Evolutionary conservation across 2,888 invertebrate species (phyloP).

Genomic region (Orgyia antiqua): DNA sequence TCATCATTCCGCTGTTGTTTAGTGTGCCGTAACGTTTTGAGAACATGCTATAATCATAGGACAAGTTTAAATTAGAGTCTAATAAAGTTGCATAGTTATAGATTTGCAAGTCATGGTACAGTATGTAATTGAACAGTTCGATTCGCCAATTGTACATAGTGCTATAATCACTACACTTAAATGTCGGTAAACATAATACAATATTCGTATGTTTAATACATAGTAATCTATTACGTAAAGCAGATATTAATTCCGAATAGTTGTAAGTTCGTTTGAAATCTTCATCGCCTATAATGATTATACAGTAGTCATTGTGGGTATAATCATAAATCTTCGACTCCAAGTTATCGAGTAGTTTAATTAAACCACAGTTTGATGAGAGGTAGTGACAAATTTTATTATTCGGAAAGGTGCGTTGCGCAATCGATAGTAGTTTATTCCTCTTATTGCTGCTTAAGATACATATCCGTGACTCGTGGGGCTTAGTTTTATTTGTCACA

Average conservation of each 20-base stretch:
- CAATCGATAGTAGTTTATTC: background rate
- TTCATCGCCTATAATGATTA: background rate
- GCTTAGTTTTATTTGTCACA: background rate
- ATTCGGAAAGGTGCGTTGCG: background rate
- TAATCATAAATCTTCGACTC: background rate
- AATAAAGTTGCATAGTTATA: conserved; percentile 1
- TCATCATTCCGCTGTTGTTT: conserved; percentile 1
- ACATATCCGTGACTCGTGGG: background rate
- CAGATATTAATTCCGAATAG: background rate
- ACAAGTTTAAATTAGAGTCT: conserved; percentile 1
- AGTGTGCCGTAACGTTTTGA: too few species aligned
- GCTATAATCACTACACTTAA: too few species aligned
- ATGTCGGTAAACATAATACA: conserved; percentile 5
- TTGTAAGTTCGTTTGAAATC: too few species aligned
- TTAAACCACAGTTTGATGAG: background rate
- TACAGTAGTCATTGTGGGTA: background rate
- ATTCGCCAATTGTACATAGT: too few species aligned
- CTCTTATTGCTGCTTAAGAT: background rate
- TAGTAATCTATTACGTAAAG: conserved; percentile 1
- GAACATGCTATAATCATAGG: too few species aligned
- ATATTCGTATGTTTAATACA: too few species aligned
- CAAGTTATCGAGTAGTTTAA: background rate
- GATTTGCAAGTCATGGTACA: too few species aligned
- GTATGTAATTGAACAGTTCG: too few species aligned
- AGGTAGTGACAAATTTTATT: conserved; percentile 1